Percentiles rank a stretch among this genome's conserved stretches.
phyloP scores from a whole-genome alignment of 2,797 vertebrate genomes.

The Danio kyathit region DNA sequence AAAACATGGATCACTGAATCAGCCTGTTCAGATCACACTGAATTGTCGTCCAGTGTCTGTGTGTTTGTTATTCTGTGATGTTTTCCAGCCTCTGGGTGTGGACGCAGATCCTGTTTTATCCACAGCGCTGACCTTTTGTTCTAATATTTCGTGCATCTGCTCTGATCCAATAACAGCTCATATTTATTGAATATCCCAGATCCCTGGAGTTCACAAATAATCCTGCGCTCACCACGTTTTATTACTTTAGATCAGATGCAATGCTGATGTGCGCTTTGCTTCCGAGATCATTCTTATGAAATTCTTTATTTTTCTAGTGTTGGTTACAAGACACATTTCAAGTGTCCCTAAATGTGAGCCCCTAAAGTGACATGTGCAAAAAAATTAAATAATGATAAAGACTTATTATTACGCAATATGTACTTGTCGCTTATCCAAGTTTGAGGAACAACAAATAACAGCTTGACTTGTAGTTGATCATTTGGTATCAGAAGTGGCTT shows the following conservation, averaged over 20 bases:
- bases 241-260: constrained; percentile 4
- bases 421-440: no score
- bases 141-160: constrained; percentile 8
- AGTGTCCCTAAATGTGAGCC: no score
- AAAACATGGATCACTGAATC: neutral
- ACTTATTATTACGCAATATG: no score
- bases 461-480: no score
- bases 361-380: no score
- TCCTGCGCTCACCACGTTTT: neutral
- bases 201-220: constrained; percentile 17
- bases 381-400: no score
- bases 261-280: neutral
- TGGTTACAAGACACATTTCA: neutral
- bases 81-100: constrained; percentile 26
- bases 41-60: neutral
- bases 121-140: constrained; percentile 33
- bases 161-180: constrained; percentile 26
- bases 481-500: no score
- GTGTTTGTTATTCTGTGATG: constrained; percentile 23
- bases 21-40: no score
- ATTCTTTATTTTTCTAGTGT: neutral
- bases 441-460: no score
- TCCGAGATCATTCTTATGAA: constrained; percentile 17
- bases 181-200: constrained; percentile 31
- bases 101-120: constrained; percentile 16